Percentiles rank a stretch among this genome's conserved stretches.
Evolutionary conservation across 2,113 vertebrate genomes (phyloP).

Genomic region (Rhombomys opimus): DNA sequence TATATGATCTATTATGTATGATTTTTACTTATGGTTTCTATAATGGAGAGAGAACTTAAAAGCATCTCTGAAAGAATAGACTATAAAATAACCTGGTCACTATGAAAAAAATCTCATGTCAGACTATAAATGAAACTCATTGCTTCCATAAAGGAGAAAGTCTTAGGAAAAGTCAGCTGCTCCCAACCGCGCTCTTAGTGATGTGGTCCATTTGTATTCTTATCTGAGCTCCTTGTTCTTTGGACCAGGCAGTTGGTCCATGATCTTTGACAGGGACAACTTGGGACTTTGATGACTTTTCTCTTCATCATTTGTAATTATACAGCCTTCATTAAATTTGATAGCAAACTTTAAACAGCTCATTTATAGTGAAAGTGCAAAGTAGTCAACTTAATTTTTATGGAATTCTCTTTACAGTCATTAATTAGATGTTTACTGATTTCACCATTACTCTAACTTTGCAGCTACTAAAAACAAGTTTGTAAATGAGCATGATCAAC

Average conservation of each 20-base stretch:
- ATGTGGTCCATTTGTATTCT: background rate
- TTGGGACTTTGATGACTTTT: background rate
- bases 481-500: slow-evolving; percentile 48
- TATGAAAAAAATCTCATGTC: background rate
- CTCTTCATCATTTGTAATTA: slow-evolving; percentile 16
- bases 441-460: slow-evolving; percentile 26
- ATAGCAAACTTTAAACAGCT: slow-evolving; percentile 42
- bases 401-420: slow-evolving; percentile 21
- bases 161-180: slow-evolving; percentile 28
- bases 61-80: slow-evolving; percentile 55
- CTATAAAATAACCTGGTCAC: slow-evolving; percentile 19
- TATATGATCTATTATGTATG: background rate
- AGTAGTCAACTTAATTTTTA: slow-evolving; percentile 60
- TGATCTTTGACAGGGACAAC: background rate
- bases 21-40: slow-evolving; percentile 31
- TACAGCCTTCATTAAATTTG: slow-evolving; percentile 4
- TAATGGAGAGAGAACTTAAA: slow-evolving; percentile 51
- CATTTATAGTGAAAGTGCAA: slow-evolving; percentile 16
- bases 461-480: slow-evolving; percentile 24
- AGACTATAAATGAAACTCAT: slow-evolving; percentile 39
- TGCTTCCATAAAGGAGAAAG: slow-evolving; percentile 37
- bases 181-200: background rate
- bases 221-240: background rate
- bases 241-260: background rate
- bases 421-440: slow-evolving; percentile 49